Percentiles rank a stretch among this genome's conserved stretches.
These are phyloP conservation scores for Zosterops lateralis DNA, from an alignment of 2,113 vertebrate genomes.

Conservation along the genomic window DNA sequence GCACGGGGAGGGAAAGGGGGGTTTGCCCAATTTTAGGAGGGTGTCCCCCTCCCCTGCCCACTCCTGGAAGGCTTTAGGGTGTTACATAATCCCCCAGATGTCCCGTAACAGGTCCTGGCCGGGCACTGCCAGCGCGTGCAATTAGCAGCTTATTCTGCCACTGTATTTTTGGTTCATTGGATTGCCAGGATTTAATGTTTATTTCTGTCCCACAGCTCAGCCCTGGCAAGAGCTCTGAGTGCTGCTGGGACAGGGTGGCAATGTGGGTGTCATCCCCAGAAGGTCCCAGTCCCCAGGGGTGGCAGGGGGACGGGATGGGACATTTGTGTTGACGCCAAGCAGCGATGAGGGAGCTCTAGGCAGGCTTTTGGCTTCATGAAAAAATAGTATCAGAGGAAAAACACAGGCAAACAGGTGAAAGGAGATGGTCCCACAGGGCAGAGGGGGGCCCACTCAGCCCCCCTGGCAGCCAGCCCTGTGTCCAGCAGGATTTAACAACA, in stretches of 20 bases:
- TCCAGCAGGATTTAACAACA: neutral
- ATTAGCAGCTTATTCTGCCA: constrained; percentile 38
- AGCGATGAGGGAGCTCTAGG: accelerated
- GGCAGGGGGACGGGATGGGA: accelerated
- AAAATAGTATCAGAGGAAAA: neutral
- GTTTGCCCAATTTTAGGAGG: neutral
- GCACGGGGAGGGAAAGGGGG: no score
- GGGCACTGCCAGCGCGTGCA: neutral
- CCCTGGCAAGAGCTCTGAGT: accelerated
- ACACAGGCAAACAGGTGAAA: accelerated
- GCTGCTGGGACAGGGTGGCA: neutral
- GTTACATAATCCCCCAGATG: constrained; percentile 11
- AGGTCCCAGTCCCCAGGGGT: neutral
- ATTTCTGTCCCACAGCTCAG: constrained; percentile 23
- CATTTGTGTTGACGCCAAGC: accelerated
- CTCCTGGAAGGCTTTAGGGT: neutral
- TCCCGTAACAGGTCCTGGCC: neutral
- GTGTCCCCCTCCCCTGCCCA: neutral
- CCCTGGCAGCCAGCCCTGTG: neutral
- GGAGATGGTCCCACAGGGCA: neutral
- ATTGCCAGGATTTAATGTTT: constrained; percentile 54
- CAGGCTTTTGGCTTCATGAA: neutral
- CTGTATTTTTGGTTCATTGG: constrained; percentile 67
- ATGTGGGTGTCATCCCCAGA: accelerated
- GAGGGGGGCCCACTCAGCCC: neutral